Evolutionary conservation across 2,113 vertebrate species (phyloP).

Genomic region (Enhydra lutris): DNA sequence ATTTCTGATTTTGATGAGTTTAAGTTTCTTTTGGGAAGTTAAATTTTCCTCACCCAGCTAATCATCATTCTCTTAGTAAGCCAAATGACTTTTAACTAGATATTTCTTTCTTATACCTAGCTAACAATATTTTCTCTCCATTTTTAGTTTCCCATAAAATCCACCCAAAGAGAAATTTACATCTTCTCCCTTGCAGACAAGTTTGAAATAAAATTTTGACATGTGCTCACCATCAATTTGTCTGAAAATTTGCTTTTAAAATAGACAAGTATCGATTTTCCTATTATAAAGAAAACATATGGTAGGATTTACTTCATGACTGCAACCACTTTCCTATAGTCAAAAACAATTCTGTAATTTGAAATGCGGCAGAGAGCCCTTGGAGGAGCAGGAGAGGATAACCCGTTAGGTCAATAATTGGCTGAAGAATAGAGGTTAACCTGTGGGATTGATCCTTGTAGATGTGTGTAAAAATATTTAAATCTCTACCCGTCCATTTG

Average conservation of each 20-base stretch:
- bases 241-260: slow-evolving; percentile 22
- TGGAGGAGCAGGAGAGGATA: not conserved
- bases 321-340: not conserved
- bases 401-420: not conserved
- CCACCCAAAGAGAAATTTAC: not conserved
- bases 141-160: slow-evolving; percentile 14
- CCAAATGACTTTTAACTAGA: not conserved
- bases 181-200: not conserved
- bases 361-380: not conserved
- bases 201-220: slow-evolving; percentile 40
- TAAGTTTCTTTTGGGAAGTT: not conserved
- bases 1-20: slow-evolving; percentile 22
- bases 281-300: slow-evolving; percentile 35
- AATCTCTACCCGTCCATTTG: not conserved
- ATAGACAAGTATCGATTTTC: slow-evolving; percentile 22
- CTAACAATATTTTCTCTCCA: not conserved
- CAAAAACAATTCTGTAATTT: not conserved
- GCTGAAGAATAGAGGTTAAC: not conserved
- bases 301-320: slow-evolving; percentile 29
- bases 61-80: not conserved
- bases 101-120: not conserved
- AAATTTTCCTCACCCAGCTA: not conserved
- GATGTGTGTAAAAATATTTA: not conserved
- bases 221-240: not conserved
- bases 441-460: not conserved